Percentiles rank a stretch among this genome's conserved stretches.
These are phyloP conservation scores for Vulpes ferrilata DNA, from an alignment of 2,113 vertebrate species.

Conservation along the genomic window DNA sequence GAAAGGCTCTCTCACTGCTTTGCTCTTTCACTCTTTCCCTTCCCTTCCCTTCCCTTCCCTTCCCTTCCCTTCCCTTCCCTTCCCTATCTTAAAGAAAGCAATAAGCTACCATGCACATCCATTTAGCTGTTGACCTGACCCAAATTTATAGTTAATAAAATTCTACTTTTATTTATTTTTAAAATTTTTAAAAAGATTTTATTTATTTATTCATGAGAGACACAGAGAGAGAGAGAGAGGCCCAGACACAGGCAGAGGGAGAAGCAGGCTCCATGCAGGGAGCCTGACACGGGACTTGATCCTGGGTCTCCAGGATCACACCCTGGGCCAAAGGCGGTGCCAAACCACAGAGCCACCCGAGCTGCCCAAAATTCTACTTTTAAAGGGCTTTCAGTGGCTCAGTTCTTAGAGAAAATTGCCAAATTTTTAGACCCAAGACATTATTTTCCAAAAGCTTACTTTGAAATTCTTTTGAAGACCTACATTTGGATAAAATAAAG, in stretches of 20 bases:
- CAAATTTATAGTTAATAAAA: not conserved
- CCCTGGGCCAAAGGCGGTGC: too few relatives aligned
- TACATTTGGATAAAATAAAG: conserved; percentile 5
- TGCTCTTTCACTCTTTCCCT: not conserved
- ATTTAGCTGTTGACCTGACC: not conserved
- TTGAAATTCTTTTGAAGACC: conserved; percentile 11
- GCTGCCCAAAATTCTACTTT: not conserved
- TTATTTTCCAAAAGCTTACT: not conserved
- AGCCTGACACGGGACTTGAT: too few relatives aligned
- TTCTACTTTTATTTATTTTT: not conserved
- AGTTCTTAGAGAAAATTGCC: not conserved
- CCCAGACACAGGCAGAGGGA: too few relatives aligned
- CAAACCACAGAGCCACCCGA: too few relatives aligned
- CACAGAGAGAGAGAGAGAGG: too few relatives aligned
- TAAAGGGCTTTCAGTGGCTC: not conserved
- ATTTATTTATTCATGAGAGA: too few relatives aligned
- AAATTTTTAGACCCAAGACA: not conserved
- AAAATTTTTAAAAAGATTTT: too few relatives aligned
- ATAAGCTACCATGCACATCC: not conserved
- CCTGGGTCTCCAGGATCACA: too few relatives aligned
- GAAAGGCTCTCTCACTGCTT: not conserved
- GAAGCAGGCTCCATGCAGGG: too few relatives aligned
- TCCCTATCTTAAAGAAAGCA: not conserved
- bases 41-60: fast-evolving
- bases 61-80: fast-evolving